A percentile compares a stretch with the other conserved stretches of the same genome.
These are phyloP conservation scores for Porites australiensis DNA, from an alignment of 64 coral and sea anemone genomes.

Conservation along the genomic window DNA sequence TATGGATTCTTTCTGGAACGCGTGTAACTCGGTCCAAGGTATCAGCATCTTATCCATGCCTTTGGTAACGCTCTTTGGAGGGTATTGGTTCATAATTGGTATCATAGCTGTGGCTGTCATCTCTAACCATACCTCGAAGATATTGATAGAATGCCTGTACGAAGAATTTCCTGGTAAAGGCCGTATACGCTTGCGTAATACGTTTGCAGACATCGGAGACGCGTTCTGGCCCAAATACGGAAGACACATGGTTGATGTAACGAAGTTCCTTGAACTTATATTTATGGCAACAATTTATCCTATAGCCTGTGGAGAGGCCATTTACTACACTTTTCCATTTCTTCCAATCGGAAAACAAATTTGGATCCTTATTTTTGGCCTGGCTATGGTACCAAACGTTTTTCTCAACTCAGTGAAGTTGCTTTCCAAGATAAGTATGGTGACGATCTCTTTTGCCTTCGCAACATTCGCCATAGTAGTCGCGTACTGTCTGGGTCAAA, in stretches of 20 bases:
- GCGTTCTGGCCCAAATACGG: constrained; percentile 77
- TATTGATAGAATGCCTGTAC: constrained; percentile 79
- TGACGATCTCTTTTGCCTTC: constrained; percentile 65
- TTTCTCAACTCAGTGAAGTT: constrained; percentile 77
- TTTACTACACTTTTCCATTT: constrained; percentile 37
- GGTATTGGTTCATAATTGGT: constrained; percentile 65
- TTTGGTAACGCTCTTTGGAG: constrained; percentile 62
- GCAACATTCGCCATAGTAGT: constrained; percentile 55
- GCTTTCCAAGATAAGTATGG: constrained; percentile 78
- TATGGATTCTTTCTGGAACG: constrained; percentile 85
- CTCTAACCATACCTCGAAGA: constrained; percentile 72
- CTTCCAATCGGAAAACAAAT: constrained; percentile 73
- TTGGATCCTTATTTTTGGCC: constrained; percentile 85
- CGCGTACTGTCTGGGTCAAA: constrained; percentile 57
- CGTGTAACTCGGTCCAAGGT: constrained; percentile 83
- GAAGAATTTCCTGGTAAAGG: constrained; percentile 52
- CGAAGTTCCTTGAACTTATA: constrained; percentile 80
- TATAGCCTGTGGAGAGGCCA: constrained; percentile 75
- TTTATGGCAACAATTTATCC: constrained; percentile 72
- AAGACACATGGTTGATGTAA: constrained; percentile 57
- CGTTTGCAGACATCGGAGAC: constrained; percentile 83
- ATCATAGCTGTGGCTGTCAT: constrained; percentile 65
- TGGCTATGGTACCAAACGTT: constrained; percentile 77
- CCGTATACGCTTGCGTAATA: constrained; percentile 45
- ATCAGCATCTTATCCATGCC: constrained; percentile 71